Base-by-base conservation (phyloP, 2,797 vertebrate species). In the Siniperca obscura region DNA sequence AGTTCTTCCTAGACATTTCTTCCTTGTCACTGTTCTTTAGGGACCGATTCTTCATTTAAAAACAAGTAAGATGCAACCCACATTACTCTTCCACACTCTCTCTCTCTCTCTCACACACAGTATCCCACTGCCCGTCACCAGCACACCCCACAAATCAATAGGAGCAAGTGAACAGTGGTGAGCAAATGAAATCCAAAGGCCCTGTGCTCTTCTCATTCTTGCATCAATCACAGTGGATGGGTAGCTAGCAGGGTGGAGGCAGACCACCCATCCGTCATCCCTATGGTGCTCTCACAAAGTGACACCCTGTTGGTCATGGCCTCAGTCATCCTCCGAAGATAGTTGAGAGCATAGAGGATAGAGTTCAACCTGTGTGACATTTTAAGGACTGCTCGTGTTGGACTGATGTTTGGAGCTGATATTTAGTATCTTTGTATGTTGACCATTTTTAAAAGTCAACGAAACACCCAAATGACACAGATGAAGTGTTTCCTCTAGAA, bases 121-220 rank as follows among this genome's bases (percentile, higher is more conserved):
- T 69, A 74, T 80, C 88, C 57, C 75, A 40, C 75, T 42, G 71
- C 50, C 90, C 57, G 53, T 92, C 86, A 89, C 66, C 76, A 81
- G 52, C 83, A 79, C 76, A 78, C 79, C 77, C 69, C 80, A 36
- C 85, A 90, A 93, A 95, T 95, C 93, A 91, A 95, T 94, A 85
- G 71, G 75, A 90, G 82, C 87, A 89, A 92, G 88, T 85, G 88
- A 92, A 90, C 91, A 90, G 90, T 76, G 57, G 85, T 93, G 94
- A 95, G 91, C 80, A 90, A 94, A 92, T 94, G 85, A 92, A 94
- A 95, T 94, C 90, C 93, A 92, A 95, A 93, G 93, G 92, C 86
- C 87, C 78, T 69, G 86, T 44, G 78, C 81, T 90, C 78, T 66
- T 86, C 86, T 93, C 80, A 85, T 86, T 92, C 88, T 82, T 76